These are phyloP conservation scores for Poeciliopsis paucimaculata DNA, from an alignment of 2,797 vertebrate species.

Conservation along the genomic window DNA sequence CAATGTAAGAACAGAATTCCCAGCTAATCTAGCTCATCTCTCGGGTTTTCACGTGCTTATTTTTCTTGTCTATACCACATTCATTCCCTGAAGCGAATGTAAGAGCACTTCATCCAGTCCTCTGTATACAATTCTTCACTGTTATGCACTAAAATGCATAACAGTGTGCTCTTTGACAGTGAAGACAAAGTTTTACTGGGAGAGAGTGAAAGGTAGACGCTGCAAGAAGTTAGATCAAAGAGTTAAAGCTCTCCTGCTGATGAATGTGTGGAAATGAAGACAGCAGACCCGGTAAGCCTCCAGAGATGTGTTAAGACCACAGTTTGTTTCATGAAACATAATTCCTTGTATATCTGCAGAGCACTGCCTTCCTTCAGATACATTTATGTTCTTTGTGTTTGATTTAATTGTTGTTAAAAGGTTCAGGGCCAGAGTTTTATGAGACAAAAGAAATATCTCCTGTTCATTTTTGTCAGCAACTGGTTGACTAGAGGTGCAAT, in stretches of 20 bases:
- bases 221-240: background rate
- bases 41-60: conserved; percentile 32
- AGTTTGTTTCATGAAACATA: no score
- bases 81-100: conserved; percentile 37
- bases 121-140: conserved; percentile 13
- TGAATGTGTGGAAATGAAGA: background rate
- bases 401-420: no score
- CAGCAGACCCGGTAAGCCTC: background rate
- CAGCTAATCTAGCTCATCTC: conserved; percentile 61
- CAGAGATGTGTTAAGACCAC: background rate
- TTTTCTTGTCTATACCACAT: conserved; percentile 20
- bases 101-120: conserved; percentile 32
- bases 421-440: no score
- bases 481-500: no score
- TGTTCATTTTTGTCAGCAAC: no score
- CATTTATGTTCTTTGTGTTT: no score
- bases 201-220: background rate
- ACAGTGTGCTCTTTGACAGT: background rate
- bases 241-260: background rate
- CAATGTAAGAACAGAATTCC: conserved; percentile 72
- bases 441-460: no score
- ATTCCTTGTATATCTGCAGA: no score
- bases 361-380: no score
- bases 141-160: conserved; percentile 12
- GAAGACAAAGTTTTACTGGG: background rate